These are phyloP conservation scores for Cotesia vestalis DNA, from an alignment of 1,140 invertebrate species.

Conservation along the genomic window DNA sequence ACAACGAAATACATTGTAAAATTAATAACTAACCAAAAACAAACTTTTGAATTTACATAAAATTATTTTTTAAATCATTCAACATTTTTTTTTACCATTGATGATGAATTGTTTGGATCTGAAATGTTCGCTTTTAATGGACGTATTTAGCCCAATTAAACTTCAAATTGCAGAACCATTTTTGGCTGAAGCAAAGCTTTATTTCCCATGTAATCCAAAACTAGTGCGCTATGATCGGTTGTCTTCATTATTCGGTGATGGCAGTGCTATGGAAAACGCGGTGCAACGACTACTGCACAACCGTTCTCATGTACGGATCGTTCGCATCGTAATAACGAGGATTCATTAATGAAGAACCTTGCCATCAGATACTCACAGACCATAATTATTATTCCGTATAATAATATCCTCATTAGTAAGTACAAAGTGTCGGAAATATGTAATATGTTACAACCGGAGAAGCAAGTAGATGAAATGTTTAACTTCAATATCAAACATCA, in stretches of 20 bases:
- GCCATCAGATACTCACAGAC: constrained; percentile 29
- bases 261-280: not conserved
- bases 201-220: too few species aligned
- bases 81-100: too few species aligned
- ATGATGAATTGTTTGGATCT: too few species aligned
- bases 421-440: not conserved
- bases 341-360: constrained; percentile 27
- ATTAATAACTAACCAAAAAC: too few species aligned
- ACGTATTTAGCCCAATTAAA: too few species aligned
- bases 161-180: too few species aligned
- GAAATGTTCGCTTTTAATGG: too few species aligned
- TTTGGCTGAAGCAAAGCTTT: too few species aligned
- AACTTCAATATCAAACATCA: too few species aligned
- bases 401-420: constrained; percentile 18
- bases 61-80: too few species aligned
- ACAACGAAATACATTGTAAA: too few species aligned
- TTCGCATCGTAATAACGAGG: constrained; percentile 22
- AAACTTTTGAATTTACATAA: too few species aligned
- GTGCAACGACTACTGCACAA: not conserved
- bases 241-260: constrained; percentile 4
- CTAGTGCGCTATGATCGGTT: not conserved
- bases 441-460: not conserved
- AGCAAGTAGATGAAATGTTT: not conserved
- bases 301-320: not conserved
- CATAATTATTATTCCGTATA: constrained; percentile 31